Evolutionary conservation across 2,113 vertebrate genomes (phyloP).

Genomic region (Macroglossus sobrinus): DNA sequence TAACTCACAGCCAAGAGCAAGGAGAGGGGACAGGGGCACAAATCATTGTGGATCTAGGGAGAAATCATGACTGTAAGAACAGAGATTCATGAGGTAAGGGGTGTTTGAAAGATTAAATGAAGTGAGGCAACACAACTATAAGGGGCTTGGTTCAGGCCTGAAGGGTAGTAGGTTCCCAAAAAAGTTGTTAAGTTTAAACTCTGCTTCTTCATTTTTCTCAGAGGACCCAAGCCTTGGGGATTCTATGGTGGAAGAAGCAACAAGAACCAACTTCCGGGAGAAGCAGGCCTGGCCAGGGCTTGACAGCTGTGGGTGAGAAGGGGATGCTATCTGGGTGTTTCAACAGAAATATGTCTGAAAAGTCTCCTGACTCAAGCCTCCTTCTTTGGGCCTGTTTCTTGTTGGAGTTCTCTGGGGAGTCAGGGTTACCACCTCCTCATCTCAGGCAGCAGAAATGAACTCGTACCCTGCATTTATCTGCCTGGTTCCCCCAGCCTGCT

Average conservation of each 20-base stretch:
- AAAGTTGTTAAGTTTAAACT: neutral
- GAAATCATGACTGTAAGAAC: neutral
- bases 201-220: neutral
- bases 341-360: neutral
- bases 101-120: neutral
- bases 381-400: neutral
- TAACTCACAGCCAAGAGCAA: neutral
- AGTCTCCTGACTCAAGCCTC: neutral
- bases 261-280: neutral
- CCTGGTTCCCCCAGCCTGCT: conserved; percentile 79
- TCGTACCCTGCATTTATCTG: conserved; percentile 83
- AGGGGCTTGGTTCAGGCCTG: neutral
- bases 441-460: conserved; percentile 88
- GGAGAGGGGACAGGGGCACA: neutral
- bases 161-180: neutral
- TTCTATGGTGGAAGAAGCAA: neutral
- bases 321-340: neutral
- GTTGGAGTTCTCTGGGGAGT: neutral
- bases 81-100: neutral
- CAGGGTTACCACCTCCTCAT: conserved; percentile 40
- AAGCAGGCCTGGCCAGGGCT: neutral
- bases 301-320: neutral
- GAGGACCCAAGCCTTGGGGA: neutral
- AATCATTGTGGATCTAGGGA: too few relatives aligned
- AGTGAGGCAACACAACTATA: neutral